Evolutionary conservation across 2,113 vertebrate genomes (phyloP).

Genomic region (Sorex fumeus): DNA sequence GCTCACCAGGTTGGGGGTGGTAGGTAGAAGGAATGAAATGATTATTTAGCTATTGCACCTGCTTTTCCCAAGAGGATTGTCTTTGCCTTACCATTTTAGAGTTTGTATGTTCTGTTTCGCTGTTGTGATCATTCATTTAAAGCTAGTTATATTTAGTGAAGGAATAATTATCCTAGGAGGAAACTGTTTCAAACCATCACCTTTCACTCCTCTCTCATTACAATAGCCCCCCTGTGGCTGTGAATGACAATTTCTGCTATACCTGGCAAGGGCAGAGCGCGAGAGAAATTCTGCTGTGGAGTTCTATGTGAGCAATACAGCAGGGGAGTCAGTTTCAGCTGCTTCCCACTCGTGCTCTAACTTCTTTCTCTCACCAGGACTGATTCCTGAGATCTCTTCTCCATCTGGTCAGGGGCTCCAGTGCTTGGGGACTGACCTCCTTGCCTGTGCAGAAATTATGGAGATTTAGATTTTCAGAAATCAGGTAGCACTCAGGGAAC

Average conservation of each 20-base stretch:
- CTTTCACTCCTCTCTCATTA: constrained; percentile 65
- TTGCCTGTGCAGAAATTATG: not conserved
- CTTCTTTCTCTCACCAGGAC: not conserved
- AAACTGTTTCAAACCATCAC: constrained; percentile 75
- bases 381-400: not conserved
- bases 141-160: constrained; percentile 78
- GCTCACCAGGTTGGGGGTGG: not conserved
- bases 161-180: constrained; percentile 76
- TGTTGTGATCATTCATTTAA: constrained; percentile 74
- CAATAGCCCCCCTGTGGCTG: constrained; percentile 21
- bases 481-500: constrained; percentile 4
- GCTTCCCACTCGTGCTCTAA: not conserved
- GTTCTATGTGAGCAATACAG: not conserved
- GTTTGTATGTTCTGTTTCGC: constrained; percentile 71
- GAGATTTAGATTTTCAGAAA: constrained; percentile 8
- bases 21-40: constrained; percentile 31
- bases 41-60: constrained; percentile 26
- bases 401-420: not conserved
- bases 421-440: not conserved
- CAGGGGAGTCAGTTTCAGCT: not conserved
- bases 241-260: constrained; percentile 45
- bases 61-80: constrained; percentile 56
- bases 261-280: not conserved
- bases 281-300: not conserved
- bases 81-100: constrained; percentile 76